Conservation (phyloP, 2,888 invertebrate genomes). For the Pachydiplax longipennis region DNA sequence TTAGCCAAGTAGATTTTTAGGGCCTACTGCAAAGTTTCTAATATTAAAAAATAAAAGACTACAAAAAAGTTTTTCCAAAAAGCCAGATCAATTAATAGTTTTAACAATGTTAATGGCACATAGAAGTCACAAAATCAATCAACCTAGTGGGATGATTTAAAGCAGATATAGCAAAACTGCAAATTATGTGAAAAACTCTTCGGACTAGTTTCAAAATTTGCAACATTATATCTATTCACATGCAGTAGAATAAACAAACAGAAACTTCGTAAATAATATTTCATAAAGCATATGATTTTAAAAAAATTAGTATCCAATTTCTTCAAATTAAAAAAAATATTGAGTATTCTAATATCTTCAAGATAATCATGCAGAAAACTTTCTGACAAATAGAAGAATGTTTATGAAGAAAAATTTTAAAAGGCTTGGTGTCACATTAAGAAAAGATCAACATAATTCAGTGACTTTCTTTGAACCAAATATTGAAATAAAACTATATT, state of each 20-base stretch:
- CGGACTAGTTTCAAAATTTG: neutral
- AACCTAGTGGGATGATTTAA: neutral
- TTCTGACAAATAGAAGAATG: neutral
- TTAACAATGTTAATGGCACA: conserved; percentile 23
- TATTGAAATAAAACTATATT: too few relatives aligned
- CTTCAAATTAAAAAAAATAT: neutral
- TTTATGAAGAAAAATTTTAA: neutral
- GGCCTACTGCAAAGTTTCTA: conserved; percentile 1
- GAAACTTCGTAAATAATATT: neutral
- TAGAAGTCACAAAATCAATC: conserved; percentile 23
- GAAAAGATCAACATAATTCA: conserved; percentile 27
- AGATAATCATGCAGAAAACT: conserved; percentile 2
- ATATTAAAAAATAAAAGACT: neutral
- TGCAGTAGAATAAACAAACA: conserved; percentile 9
- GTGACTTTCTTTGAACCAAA: neutral
- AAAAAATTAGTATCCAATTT: neutral
- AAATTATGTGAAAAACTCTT: neutral
- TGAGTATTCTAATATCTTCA: neutral
- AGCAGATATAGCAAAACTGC: conserved; percentile 1
- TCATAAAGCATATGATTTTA: neutral
- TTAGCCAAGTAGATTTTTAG: conserved; percentile 26
- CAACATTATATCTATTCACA: conserved; percentile 19
- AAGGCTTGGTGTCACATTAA: neutral
- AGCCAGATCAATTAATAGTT: neutral
- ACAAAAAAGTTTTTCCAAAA: neutral